Evolutionary conservation across 2,113 vertebrate genomes (phyloP), one percentile per base, ranked within the genome.

Genomic region (Entosphenus tridentatus): DNA sequence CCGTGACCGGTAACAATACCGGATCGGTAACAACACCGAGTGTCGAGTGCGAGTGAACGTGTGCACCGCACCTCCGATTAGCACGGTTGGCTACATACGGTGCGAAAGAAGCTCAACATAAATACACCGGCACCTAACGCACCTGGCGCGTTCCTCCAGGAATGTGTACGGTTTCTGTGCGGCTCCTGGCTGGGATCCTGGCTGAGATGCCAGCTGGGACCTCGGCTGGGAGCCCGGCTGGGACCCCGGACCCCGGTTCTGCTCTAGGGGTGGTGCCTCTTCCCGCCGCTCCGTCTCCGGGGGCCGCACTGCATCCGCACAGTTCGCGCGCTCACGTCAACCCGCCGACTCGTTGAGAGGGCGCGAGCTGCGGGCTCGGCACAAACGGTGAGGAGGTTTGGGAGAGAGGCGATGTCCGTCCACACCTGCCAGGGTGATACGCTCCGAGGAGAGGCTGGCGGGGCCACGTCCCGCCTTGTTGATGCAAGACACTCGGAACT

Each of bases 81-180:
- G 39, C 39, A 39, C 39, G 39, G 39, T 39, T 39, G 39, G 39
- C 39, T 39, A 39, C 39, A 4, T 39, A 39, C 39, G 39, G 39
- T 39, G 39, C 39, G 39, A 39, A 39, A 39, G 39, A 39, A 39
- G 39, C 6, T 39, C 39, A 39, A 39, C 39, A 39, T 6, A 39
- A 39, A 39, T 39, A 6, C 39, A 39, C 4, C 39, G 39, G 39
- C 39, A 39, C 39, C 39, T 6, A 6, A 39, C 39, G 39, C 80
- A 89, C 93, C 93, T 90, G 59, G 89, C 88, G 75, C 92, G 95
- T 78, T 98, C 92, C 1, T 98, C 93, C 83, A 98, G 80, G 73
- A 98, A 98, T 2, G 93, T 96, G 70, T 96, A 96, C 0, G 93
- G 93, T 75, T 98, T 98, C 78, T 98, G 93, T 56, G 90, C 90